A percentile compares a stretch with the other conserved stretches of the same genome.
These are phyloP conservation scores for Mimachlamys varia DNA, from an alignment of 2,888 invertebrate species.

Conservation along the genomic window DNA sequence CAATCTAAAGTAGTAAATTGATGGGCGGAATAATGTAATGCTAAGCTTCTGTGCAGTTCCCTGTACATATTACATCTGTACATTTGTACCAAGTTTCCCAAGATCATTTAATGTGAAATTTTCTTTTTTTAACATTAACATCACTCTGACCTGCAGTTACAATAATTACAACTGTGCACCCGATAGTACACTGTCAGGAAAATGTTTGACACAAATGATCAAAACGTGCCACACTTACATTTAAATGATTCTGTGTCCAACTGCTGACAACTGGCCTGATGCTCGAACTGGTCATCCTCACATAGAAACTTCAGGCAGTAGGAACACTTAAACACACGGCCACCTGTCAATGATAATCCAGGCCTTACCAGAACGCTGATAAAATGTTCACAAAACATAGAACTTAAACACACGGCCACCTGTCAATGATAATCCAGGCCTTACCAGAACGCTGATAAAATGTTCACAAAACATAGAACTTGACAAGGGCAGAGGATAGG, in stretches of 20 bases:
- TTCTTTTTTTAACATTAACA: too few relatives aligned
- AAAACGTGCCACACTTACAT: conserved; percentile 84
- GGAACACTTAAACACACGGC: conserved; percentile 90
- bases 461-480: conserved; percentile 81
- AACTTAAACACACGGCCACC: conserved; percentile 87
- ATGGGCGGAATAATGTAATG: too few relatives aligned
- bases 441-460: background rate
- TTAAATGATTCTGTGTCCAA: conserved; percentile 97
- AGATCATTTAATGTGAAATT: too few relatives aligned
- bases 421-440: conserved; percentile 57
- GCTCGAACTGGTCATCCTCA: conserved; percentile 98
- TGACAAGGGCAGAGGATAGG: conserved; percentile 81
- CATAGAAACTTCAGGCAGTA: conserved; percentile 93
- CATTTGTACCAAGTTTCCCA: too few relatives aligned
- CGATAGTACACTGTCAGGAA: too few relatives aligned
- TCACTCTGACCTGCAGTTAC: too few relatives aligned
- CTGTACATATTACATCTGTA: too few relatives aligned
- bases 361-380: background rate
- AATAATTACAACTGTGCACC: too few relatives aligned
- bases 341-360: conserved; percentile 75
- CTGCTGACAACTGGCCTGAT: conserved; percentile 96
- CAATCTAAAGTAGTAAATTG: too few relatives aligned
- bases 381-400: background rate
- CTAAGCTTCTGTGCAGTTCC: too few relatives aligned
- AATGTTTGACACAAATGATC: too few relatives aligned